Evolutionary conservation across 2,113 vertebrate genomes (phyloP).

Genomic region (Rallus limicola): DNA sequence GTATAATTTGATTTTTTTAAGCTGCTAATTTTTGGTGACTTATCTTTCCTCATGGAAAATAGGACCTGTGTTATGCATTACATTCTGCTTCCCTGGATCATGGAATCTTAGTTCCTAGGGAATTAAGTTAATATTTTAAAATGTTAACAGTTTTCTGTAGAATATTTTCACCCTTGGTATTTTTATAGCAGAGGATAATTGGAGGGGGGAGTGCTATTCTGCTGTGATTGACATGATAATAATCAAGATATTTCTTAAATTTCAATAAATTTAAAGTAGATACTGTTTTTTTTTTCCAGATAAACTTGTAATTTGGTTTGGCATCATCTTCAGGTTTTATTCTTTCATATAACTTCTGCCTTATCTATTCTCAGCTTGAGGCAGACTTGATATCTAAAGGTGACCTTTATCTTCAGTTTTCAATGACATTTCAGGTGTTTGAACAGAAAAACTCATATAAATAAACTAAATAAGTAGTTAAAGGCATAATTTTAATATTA

Average conservation of each 20-base stretch:
- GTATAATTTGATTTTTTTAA: background rate
- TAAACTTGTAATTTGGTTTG: background rate
- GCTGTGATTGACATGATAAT: background rate
- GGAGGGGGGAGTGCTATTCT: background rate
- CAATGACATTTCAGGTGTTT: background rate
- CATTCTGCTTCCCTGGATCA: background rate
- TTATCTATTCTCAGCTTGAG: background rate
- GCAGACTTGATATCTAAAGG: background rate
- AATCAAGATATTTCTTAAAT: no score
- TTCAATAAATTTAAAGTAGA: background rate
- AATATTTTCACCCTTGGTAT: background rate
- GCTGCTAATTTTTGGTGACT: accelerated
- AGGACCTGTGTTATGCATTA: background rate
- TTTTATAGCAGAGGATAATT: background rate
- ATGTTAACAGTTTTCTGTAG: background rate
- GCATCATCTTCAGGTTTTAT: background rate
- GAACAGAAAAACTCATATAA: background rate
- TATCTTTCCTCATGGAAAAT: background rate
- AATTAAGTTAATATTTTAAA: background rate
- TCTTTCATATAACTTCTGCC: background rate
- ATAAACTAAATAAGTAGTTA: background rate
- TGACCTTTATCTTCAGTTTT: background rate
- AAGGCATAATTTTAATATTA: background rate
- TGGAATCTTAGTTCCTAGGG: background rate
- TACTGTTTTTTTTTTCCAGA: background rate